Percentiles rank a stretch among this genome's conserved stretches.
Conservation (phyloP, 2,888 invertebrate species). For the Carpatolechia fugitivella region DNA sequence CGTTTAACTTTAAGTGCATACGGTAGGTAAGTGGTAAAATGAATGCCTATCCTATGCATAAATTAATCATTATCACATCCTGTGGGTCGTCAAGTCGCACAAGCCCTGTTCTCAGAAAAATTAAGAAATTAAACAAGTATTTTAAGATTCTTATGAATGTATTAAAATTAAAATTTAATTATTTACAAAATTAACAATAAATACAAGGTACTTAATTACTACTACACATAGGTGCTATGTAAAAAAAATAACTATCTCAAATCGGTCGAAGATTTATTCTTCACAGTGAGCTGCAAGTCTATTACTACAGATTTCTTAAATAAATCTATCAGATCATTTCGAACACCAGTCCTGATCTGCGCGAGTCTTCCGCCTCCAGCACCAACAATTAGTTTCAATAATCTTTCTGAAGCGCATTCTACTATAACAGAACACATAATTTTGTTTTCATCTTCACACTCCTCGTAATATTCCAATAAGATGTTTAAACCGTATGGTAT, state of each 20-base stretch:
- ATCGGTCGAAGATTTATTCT: conserved; percentile 11
- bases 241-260: neutral
- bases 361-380: conserved; percentile 83
- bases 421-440: conserved; percentile 79
- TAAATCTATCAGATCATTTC: conserved; percentile 81
- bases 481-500: conserved; percentile 89
- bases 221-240: neutral
- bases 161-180: too few species aligned
- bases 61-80: too few species aligned
- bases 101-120: neutral
- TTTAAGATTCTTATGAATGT: neutral
- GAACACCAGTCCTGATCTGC: conserved; percentile 82
- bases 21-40: too few species aligned
- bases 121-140: neutral
- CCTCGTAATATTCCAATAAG: conserved; percentile 83
- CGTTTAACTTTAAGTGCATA: too few species aligned
- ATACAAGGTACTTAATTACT: neutral
- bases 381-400: conserved; percentile 84
- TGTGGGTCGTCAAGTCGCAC: too few species aligned
- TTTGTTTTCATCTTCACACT: conserved; percentile 69
- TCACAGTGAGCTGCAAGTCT: conserved; percentile 50
- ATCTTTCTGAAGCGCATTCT: conserved; percentile 80
- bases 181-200: too few species aligned
- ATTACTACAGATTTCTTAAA: conserved; percentile 81
- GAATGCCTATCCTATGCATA: too few species aligned